Evolutionary conservation across 2,113 vertebrate genomes (phyloP).

Genomic region (Columbina picui): DNA sequence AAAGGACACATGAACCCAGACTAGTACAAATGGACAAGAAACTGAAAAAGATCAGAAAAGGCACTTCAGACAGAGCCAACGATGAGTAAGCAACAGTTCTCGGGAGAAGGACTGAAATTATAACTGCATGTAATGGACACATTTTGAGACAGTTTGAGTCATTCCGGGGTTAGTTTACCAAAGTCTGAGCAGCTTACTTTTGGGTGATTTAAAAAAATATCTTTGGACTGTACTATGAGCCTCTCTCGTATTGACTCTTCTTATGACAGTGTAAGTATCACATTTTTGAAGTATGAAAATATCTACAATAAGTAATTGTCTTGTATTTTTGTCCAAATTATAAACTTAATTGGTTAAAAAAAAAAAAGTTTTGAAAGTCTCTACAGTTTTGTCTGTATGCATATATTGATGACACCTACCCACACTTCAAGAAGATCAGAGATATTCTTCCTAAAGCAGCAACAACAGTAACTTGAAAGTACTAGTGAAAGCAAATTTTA

Average conservation of each 20-base stretch:
- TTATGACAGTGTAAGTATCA: not conserved
- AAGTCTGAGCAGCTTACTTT: not conserved
- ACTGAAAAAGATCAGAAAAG: not conserved
- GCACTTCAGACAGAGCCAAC: not conserved
- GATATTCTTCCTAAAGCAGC: not conserved
- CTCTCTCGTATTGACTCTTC: not conserved
- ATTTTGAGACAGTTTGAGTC: fast-evolving
- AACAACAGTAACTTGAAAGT: not conserved
- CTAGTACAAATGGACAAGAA: not conserved
- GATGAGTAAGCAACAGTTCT: not conserved
- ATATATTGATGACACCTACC: not conserved
- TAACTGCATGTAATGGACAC: not conserved
- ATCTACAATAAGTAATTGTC: not conserved
- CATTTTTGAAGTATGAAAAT: not conserved
- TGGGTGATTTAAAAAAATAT: not conserved
- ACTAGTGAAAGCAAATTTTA: not conserved
- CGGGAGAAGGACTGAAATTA: not conserved
- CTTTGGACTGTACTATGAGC: not conserved
- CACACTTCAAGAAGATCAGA: not conserved
- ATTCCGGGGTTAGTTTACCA: not conserved
- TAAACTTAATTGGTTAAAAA: not conserved
- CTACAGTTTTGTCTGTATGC: not conserved
- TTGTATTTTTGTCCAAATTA: not conserved
- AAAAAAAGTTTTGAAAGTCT: not conserved
- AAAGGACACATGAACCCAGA: not conserved